Evolutionary conservation across 1,140 invertebrate genomes (phyloP), one percentile per base, ranked within the genome.

Genomic region (Mylabris phalerata): DNA sequence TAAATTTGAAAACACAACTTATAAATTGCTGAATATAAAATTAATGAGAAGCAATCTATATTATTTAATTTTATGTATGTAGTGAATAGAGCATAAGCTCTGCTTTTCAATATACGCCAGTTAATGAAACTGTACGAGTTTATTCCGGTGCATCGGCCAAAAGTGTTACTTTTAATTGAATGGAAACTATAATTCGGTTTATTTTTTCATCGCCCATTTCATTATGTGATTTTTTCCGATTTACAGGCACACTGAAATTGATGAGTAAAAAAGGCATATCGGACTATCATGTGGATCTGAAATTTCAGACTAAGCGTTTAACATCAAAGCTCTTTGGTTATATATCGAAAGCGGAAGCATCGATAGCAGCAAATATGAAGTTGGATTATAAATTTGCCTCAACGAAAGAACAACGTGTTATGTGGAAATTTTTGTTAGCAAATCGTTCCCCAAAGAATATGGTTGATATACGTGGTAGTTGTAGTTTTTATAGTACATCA

Each of bases 251-350:
- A 0, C 67, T 84, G 42, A 75, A 76, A 63, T 77, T 77, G 61
- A 76, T 79, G 9, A 76, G 79, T 48, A 88, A 88, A 75, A 82
- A 81, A 59, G 84, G 84, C 7, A 77, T 86, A 13, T 84, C 83
- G 2, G 85, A 88, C 66, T 85, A 82, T 63, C 84, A 87, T 51
- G 81, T 88, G 3, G 76, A 82, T 42, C 68, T 86, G 9, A 80
- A 82, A 61, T 87, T 88, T 60, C 78, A 84, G 75, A 88, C 86
- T 0, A 86, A 85, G 67, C 77, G 81, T 63, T 75, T 88, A 10
- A 79, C 78, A 50, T 86, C 85, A 49, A 78, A 78, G 55, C 68
- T 88, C 2, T 73, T 79, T n/a, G 87, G 87, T 0, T 88, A 88
- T 62, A 80, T 88, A 52, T 80, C 82, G 32, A 75, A 68, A 58